Conservation (phyloP, 2,797 vertebrate genomes). For the Hemibagrus guttatus region DNA sequence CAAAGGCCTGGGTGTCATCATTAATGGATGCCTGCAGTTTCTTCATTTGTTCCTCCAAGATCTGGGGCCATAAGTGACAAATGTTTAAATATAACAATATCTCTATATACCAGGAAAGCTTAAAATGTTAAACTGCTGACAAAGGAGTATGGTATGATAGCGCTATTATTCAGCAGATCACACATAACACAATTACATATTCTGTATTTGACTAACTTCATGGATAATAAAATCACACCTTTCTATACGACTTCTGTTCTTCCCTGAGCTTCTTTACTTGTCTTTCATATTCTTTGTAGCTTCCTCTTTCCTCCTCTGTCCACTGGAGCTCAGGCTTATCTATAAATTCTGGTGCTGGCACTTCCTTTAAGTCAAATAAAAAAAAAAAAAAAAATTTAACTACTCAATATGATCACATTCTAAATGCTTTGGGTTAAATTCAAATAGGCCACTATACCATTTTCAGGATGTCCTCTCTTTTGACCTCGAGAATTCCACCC, state of each 20-base stretch:
- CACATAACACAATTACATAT: background rate
- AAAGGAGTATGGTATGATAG: no score
- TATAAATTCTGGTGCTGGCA: conserved; percentile 82
- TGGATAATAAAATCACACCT: conserved; percentile 69
- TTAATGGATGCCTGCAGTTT: conserved; percentile 82
- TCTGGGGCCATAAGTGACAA: conserved; percentile 65
- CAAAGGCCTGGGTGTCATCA: conserved; percentile 82
- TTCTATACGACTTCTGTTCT: conserved; percentile 87
- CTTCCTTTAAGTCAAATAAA: conserved; percentile 73
- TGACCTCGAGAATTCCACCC: conserved; percentile 87
- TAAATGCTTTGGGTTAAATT: background rate
- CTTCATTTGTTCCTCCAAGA: conserved; percentile 83
- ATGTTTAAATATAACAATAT: conserved; percentile 19
- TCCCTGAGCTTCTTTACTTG: conserved; percentile 82
- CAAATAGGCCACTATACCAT: conserved; percentile 71
- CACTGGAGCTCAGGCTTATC: conserved; percentile 78
- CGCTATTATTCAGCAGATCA: background rate
- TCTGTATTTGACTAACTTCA: conserved; percentile 9
- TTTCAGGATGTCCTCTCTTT: conserved; percentile 86
- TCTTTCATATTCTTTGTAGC: conserved; percentile 82
- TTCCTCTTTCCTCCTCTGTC: conserved; percentile 87
- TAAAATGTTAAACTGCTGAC: background rate
- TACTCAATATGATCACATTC: background rate
- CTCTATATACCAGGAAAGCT: background rate
- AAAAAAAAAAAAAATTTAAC: conserved; percentile 2